A percentile compares a stretch with the other conserved stretches of the same genome.
Evolutionary conservation across 2,888 invertebrate species (phyloP).

Genomic region (Xestia ashworthii): DNA sequence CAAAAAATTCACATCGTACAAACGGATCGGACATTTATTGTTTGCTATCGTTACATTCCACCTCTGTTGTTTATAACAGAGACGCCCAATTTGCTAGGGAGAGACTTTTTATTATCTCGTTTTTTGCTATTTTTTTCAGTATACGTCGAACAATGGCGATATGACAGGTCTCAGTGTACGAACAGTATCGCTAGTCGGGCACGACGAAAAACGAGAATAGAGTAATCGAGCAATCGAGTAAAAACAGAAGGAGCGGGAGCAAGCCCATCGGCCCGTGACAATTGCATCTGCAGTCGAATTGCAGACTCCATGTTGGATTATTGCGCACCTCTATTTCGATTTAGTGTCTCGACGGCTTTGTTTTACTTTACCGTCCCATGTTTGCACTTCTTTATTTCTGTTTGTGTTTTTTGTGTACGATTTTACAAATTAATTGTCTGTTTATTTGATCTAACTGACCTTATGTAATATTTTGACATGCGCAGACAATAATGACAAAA

Average conservation of each 20-base stretch:
- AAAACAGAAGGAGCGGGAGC: constrained; percentile 85
- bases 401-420: constrained; percentile 25
- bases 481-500: constrained; percentile 12
- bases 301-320: constrained; percentile 88
- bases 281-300: constrained; percentile 87
- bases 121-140: constrained; percentile 82
- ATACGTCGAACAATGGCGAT: constrained; percentile 87
- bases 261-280: constrained; percentile 85
- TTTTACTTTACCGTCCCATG: constrained; percentile 69
- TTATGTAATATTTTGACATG: constrained; percentile 15
- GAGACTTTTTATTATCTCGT: constrained; percentile 82
- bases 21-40: constrained; percentile 89
- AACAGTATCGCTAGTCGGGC: constrained; percentile 84
- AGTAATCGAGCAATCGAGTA: constrained; percentile 87
- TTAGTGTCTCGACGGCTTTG: constrained; percentile 78
- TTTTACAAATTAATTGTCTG: constrained; percentile 41
- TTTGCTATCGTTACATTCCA: constrained; percentile 89
- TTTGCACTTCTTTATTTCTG: constrained; percentile 48
- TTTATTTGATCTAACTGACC: neutral
- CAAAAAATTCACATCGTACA: constrained; percentile 86
- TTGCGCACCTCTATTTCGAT: constrained; percentile 83
- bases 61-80: constrained; percentile 90
- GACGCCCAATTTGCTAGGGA: constrained; percentile 89
- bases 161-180: constrained; percentile 88
- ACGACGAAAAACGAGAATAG: constrained; percentile 86